Evolutionary conservation across 2,888 invertebrate genomes (phyloP), one percentile per base, ranked within the genome.

Genomic region (Limenitis camilla): DNA sequence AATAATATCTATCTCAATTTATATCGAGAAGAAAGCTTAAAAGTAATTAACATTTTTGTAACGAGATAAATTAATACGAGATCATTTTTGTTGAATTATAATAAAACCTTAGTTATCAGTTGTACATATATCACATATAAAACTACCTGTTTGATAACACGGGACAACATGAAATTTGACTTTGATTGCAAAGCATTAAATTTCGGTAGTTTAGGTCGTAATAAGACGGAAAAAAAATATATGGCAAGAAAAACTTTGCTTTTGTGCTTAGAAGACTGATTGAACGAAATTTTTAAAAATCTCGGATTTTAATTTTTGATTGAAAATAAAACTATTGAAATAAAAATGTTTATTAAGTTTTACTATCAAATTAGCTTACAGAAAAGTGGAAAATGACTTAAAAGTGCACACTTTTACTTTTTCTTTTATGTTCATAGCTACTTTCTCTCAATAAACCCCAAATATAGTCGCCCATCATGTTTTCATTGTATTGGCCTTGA

Each of bases 391-490:
- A 52, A 55, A 55, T 48, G 52, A 35, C 40, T 56, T 59, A 59
- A 55, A 60, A 61, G 44, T 61, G 56, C 36, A 59, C 52, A 55
- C 38, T 56, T 58, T 57, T 59, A 51, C 52, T 58, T 57, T 59
- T 57, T 49, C 56, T 56, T 53, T 56, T 45, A 53, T 60, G 53
- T 52, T 55, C 45, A 52, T 46, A 50, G 33, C 29, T 45, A 60
- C 49, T 59, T 58, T 60, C 53, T 60, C 56, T 49, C 40, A 59
- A 39, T 56, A 60, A 57, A 38, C 58, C 52, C 56, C 56, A 59
- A 59, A 59, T 56, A 51, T 56, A 57, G 52, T 61, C 55, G 30
- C 59, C 58, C 55, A 58, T 58, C 59, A 60, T 62, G 49, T 54
- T 60, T 53, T 62, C 58, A n/a, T n/a, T n/a, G n/a, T n/a, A n/a